phyloP scores from a whole-genome alignment of 2,113 vertebrate genomes.

The Tyto alba region DNA sequence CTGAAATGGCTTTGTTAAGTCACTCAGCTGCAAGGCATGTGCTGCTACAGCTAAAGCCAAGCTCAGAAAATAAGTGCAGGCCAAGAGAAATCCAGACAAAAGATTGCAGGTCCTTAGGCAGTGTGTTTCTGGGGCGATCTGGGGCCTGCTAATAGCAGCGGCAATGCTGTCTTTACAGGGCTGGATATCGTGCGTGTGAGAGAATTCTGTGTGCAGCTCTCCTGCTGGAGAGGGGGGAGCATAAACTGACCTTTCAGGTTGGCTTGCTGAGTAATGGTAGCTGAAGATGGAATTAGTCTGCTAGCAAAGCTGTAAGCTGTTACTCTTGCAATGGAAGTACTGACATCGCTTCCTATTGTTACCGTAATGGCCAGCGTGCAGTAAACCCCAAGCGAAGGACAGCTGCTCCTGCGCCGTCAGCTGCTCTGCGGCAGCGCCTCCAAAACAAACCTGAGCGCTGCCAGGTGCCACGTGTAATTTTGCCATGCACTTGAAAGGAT shows the following conservation, averaged over 20 bases:
- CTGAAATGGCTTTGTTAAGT: neutral
- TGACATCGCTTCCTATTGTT: neutral
- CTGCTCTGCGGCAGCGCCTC: neutral
- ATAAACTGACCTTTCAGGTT: neutral
- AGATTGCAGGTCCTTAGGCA: neutral
- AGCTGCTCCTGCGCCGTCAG: neutral
- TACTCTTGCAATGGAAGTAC: neutral
- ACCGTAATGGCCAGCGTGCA: neutral
- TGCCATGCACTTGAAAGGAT: neutral
- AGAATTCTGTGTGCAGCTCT: accelerated
- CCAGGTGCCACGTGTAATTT: neutral
- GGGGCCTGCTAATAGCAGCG: neutral
- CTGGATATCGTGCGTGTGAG: neutral
- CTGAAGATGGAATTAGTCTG: neutral
- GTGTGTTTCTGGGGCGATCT: neutral
- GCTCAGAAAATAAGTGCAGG: neutral
- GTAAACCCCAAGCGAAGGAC: neutral
- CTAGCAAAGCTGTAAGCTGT: neutral
- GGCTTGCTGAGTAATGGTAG: neutral
- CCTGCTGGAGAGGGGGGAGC: accelerated
- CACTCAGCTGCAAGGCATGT: neutral
- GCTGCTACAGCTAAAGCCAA: neutral
- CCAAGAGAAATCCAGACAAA: neutral
- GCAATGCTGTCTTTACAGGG: neutral
- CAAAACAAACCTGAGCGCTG: neutral